Percentiles rank a stretch among this genome's conserved stretches.
These are phyloP conservation scores for Saimiri boliviensis DNA, from an alignment of 2,113 vertebrate genomes.

Conservation along the genomic window DNA sequence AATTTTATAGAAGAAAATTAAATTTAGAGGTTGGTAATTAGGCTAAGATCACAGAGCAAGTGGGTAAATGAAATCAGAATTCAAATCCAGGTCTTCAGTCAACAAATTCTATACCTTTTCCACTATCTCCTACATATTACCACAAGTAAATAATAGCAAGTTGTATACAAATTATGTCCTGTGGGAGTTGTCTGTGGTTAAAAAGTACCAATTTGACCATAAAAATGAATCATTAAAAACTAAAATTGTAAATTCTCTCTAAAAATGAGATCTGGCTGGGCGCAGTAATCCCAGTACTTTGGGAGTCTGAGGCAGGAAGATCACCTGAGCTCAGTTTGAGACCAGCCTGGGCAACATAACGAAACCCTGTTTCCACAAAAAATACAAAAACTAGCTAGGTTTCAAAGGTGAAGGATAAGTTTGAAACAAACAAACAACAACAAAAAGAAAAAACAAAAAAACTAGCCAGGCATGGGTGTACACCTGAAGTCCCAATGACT, in stretches of 20 bases:
- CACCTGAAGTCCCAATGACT: too few relatives aligned
- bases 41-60: slow-evolving; percentile 2
- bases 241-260: background rate
- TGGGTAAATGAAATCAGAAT: slow-evolving; percentile 27
- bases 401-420: too few relatives aligned
- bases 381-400: too few relatives aligned
- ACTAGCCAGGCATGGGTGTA: too few relatives aligned
- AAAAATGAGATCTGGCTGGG: background rate
- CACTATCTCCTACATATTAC: background rate
- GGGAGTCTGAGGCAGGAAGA: too few relatives aligned
- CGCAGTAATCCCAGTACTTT: too few relatives aligned
- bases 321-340: too few relatives aligned
- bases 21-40: slow-evolving; percentile 9
- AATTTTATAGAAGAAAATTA: slow-evolving; percentile 39
- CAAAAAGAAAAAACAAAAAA: too few relatives aligned
- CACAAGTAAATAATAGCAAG: background rate
- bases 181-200: background rate
- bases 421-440: too few relatives aligned
- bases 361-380: too few relatives aligned
- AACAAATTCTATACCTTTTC: slow-evolving; percentile 25
- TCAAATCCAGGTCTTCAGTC: slow-evolving; percentile 26
- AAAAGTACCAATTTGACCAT: slow-evolving; percentile 11
- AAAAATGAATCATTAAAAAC: slow-evolving; percentile 1
- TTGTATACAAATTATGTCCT: background rate
- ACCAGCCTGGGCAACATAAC: too few relatives aligned